Base-by-base conservation (phyloP, 2,888 invertebrate species). In the Cephus nigrinus region DNA sequence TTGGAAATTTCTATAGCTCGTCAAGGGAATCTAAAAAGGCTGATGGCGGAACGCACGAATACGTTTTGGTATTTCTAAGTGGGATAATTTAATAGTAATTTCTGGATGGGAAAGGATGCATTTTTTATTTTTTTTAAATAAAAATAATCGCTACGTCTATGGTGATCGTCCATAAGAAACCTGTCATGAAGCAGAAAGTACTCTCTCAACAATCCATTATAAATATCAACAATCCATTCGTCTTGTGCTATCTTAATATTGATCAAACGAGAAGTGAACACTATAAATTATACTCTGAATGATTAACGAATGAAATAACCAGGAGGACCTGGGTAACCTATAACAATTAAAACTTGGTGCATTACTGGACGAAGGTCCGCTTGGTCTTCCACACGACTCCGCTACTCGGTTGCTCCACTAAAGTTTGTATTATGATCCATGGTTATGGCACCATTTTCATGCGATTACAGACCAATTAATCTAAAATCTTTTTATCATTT, bases 301-400 rank as follows among this genome's bases (percentile, higher is more conserved):
- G 82, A 77, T 80, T 77, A 77, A 76, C 75, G 40, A 78, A 69
- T 75, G 80, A 83, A 84, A 84, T 83, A 84, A 83, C 82, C 78
- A 76, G 30, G 75, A 74, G 76, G 76, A 80, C 76, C 40, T 55
- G 40, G 80, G 84, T 84, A 83, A 85, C 84, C 84, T 84, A 86
- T 87, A 87, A 88, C 87, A 88, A 89, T 89, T 89, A 88, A 88
- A 89, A 89, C 86, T 89, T 88, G 81, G 82, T 76, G 81, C 83
- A 83, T 82, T 86, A 86, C 84, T 80, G 82, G 77, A 72, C 82
- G 76, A 77, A 71, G 31, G 71, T 71, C 23, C 23, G 40, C 40
- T 55, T 55, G 71, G 71, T 32, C 71, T 71, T 71, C 71, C 31
- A 32, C 71, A 32, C 32, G 12, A 71, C 71, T 71, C 71, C 1